These are phyloP conservation scores for Anaspis maculata DNA, from an alignment of 2,888 invertebrate species.

Conservation along the genomic window DNA sequence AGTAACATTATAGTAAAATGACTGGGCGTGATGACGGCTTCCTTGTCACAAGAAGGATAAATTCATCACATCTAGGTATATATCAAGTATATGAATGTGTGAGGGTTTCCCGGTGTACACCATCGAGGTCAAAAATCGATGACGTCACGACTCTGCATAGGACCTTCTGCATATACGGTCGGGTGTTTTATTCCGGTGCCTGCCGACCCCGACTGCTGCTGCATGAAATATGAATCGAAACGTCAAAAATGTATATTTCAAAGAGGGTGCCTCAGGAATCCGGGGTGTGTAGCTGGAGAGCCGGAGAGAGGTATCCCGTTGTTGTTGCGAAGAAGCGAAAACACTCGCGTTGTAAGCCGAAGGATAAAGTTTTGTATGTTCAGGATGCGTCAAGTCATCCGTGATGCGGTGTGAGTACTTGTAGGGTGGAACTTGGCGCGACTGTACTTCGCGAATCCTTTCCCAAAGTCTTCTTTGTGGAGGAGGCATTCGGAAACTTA, in stretches of 20 bases:
- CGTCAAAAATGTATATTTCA: conserved; percentile 25
- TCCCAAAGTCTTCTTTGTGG: not conserved
- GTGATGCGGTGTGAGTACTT: too few species aligned
- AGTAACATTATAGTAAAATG: conserved; percentile 33
- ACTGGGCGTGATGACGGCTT: conserved; percentile 35
- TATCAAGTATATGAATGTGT: too few species aligned
- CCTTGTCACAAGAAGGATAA: conserved; percentile 26
- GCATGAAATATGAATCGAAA: conserved; percentile 30
- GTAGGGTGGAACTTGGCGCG: too few species aligned
- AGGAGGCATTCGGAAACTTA: conserved; percentile 7
- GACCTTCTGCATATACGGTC: too few species aligned
- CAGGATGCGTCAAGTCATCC: too few species aligned
- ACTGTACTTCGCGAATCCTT: too few species aligned
- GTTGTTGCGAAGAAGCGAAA: not conserved
- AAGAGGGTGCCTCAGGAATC: conserved; percentile 17
- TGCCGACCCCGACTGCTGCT: too few species aligned
- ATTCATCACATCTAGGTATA: too few species aligned
- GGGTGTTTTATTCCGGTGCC: conserved; percentile 23
- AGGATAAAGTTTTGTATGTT: too few species aligned
- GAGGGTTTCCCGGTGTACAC: conserved; percentile 10
- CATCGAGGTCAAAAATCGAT: conserved; percentile 14
- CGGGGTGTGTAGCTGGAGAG: not conserved
- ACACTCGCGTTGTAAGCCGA: not conserved
- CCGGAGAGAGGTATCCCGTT: not conserved
- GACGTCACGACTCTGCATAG: conserved; percentile 17